Conservation (phyloP, 2,113 vertebrate species). For the Calyptommatus sinebrachiatus region DNA sequence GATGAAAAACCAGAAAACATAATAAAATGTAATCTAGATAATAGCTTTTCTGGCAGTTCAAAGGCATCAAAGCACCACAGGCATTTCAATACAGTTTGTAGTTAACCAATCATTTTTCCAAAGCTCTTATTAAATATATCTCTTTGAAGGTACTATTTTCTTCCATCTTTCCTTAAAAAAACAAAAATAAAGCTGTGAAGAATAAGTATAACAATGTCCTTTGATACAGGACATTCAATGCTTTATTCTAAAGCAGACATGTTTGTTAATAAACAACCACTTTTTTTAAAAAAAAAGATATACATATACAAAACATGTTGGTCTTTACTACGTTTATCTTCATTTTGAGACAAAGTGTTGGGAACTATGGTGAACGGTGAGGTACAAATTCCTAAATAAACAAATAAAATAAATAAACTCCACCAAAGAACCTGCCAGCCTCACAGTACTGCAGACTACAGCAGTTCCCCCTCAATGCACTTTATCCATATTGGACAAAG, state of each 20-base stretch:
- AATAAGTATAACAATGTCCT: not conserved
- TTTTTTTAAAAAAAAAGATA: too few relatives aligned
- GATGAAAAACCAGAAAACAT: conserved; percentile 69
- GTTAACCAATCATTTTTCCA: conserved; percentile 37
- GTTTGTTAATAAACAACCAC: not conserved
- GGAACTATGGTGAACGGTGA: too few relatives aligned
- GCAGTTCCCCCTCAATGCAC: too few relatives aligned
- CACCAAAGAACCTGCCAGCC: too few relatives aligned
- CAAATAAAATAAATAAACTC: too few relatives aligned
- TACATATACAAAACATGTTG: too few relatives aligned
- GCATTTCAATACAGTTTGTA: not conserved
- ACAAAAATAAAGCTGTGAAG: conserved; percentile 4
- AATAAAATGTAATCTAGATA: conserved; percentile 68
- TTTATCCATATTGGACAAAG: too few relatives aligned
- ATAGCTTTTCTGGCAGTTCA: conserved; percentile 50
- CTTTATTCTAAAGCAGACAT: not conserved
- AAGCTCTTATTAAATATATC: conserved; percentile 24
- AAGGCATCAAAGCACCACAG: conserved; percentile 35
- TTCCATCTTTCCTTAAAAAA: not conserved
- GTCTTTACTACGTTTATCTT: too few relatives aligned
- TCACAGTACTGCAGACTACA: too few relatives aligned
- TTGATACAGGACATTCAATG: not conserved
- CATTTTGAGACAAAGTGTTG: too few relatives aligned
- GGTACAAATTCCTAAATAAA: too few relatives aligned
- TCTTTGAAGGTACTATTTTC: conserved; percentile 35